Evolutionary conservation across 2,797 vertebrate species (phyloP).

Genomic region (Eospalax fontanierii): DNA sequence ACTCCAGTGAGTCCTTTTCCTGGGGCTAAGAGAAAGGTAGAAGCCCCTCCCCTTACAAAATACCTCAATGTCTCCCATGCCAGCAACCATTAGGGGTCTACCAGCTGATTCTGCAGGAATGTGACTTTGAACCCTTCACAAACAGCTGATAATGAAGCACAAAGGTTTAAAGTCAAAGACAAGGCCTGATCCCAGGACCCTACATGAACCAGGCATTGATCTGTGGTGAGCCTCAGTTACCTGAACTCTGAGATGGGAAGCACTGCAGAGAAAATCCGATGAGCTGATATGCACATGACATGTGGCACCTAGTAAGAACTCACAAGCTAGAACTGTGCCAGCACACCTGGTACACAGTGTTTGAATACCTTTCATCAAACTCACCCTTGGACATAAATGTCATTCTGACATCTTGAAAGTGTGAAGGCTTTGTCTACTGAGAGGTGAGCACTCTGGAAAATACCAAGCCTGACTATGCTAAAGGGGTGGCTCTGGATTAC

Average conservation of each 20-base stretch:
- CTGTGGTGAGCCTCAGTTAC: slow-evolving; percentile 7
- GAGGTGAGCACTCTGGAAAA: slow-evolving; percentile 40
- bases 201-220: background rate
- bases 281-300: background rate
- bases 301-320: background rate
- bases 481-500: background rate
- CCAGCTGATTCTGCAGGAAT: background rate
- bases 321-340: background rate
- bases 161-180: background rate
- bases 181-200: background rate
- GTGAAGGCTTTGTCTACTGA: slow-evolving; percentile 37
- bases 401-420: slow-evolving; percentile 62
- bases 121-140: background rate
- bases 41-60: background rate
- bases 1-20: background rate
- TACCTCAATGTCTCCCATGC: background rate
- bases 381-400: slow-evolving; percentile 67
- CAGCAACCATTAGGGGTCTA: background rate
- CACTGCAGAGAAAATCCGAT: background rate
- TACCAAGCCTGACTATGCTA: slow-evolving; percentile 1
- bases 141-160: background rate
- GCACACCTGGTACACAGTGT: background rate
- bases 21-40: background rate
- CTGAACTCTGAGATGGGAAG: slow-evolving; percentile 11
- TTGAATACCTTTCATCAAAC: background rate